Evolutionary conservation across 2,797 vertebrate genomes (phyloP), one percentile per base, ranked within the genome.

Genomic region (Alcedo quadribrachys): DNA sequence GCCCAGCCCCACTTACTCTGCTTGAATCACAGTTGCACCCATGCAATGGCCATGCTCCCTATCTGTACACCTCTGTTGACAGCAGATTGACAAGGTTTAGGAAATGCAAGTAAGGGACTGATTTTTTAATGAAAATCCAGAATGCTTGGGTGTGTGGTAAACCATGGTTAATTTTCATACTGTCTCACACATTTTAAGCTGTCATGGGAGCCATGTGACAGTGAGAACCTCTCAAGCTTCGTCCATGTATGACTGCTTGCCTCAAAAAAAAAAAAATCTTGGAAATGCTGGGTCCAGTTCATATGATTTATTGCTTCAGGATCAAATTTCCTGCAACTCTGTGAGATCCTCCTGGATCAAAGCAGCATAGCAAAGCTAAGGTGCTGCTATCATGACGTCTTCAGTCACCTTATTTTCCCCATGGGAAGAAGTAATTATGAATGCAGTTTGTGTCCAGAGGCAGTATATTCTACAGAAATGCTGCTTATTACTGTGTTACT

Each of bases 321-420:
- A 76, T 65, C 70, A 84, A 71, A 17, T 65, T 84, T 81, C 92
- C 74, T 73, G 70, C 27, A 83, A 40, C 42, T 51, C 45, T 58
- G 19, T 86, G 65, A 90, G 76, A 77, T 85, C 61, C 51, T 88
- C 32, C 55, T 89, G 42, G 84, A 93, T 94, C 60, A 95, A 96
- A 96, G 85, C 81, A 94, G 46, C 45, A 28, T 40, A 61, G 58
- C 2, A 12, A 92, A 92, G 43, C 69, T 53, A 62, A 91, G 90
- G 58, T 77, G 77, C 61, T 91, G 60, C 81, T 92, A 81, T 65
- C 46, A 25, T 61, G 58, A 55, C 0, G 4, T 73, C 78, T 94
- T 85, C 83, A 69, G 62, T 65, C 2, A 0, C 27, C 48, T 94
- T 74, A 32, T 60, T 69, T 91, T 92, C 69, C 87, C 71, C 87